These are phyloP conservation scores for Hassar affinis DNA, from an alignment of 2,113 vertebrate species.

Conservation along the genomic window DNA sequence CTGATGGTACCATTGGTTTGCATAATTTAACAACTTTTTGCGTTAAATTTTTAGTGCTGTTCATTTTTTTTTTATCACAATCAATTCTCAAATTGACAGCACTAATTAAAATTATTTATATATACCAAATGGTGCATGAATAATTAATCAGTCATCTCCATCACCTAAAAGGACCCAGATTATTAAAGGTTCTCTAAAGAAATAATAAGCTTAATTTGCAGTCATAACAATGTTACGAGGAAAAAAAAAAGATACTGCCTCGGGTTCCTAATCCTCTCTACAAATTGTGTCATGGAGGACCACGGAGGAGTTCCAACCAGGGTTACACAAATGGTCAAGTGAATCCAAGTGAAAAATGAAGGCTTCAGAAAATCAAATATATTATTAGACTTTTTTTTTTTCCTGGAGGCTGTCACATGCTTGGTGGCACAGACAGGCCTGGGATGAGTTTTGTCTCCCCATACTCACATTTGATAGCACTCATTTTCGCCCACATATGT, in stretches of 20 bases:
- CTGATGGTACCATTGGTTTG: no score
- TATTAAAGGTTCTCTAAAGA: not conserved
- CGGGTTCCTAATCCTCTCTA: constrained; percentile 83
- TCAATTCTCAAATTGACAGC: no score
- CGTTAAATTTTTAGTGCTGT: no score
- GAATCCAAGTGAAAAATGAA: constrained; percentile 90
- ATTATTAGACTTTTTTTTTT: constrained; percentile 64
- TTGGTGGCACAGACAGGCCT: constrained; percentile 34
- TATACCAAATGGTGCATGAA: constrained; percentile 65
- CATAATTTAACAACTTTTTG: no score
- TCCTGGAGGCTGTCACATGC: constrained; percentile 58
- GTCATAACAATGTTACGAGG: not conserved
- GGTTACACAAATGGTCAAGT: constrained; percentile 75
- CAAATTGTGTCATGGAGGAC: constrained; percentile 84
- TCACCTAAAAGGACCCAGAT: constrained; percentile 50
- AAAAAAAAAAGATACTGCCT: constrained; percentile 52
- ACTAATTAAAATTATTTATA: constrained; percentile 68
- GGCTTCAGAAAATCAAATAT: constrained; percentile 81
- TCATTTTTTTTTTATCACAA: no score
- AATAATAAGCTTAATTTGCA: not conserved
- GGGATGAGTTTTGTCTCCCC: constrained; percentile 38
- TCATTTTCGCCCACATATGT: constrained; percentile 44
- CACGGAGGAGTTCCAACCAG: constrained; percentile 77
- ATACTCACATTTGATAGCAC: constrained; percentile 36
- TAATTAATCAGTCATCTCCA: constrained; percentile 62